phyloP scores from a whole-genome alignment of 2,113 vertebrate species.

The Girardinichthys multiradiatus region DNA sequence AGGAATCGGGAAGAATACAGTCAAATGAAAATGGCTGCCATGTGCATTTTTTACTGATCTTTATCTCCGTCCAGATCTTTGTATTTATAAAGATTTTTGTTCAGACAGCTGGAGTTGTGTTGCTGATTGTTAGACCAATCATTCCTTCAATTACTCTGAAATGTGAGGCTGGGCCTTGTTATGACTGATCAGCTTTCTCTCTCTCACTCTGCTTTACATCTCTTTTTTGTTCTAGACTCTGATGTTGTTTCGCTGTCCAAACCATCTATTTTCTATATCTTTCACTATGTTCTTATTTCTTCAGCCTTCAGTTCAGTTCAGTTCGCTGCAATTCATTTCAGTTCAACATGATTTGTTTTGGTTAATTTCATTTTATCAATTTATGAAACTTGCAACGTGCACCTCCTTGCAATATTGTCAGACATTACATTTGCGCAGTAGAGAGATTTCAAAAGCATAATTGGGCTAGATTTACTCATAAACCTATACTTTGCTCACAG shows the following conservation, averaged over 20 bases:
- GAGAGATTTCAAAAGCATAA: background rate
- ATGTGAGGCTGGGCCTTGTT: constrained; percentile 78
- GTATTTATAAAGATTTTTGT: constrained; percentile 79
- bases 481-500: background rate
- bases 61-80: constrained; percentile 50
- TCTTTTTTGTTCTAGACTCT: constrained; percentile 20
- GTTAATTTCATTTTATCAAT: background rate
- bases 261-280: constrained; percentile 33
- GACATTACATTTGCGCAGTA: background rate
- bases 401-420: background rate
- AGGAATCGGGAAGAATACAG: constrained; percentile 53
- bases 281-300: background rate
- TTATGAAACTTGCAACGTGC: no score
- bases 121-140: constrained; percentile 84
- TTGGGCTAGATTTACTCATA: background rate
- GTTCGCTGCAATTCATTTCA: background rate
- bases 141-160: constrained; percentile 86
- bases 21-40: constrained; percentile 54
- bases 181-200: constrained; percentile 78
- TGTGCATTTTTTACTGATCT: constrained; percentile 66
- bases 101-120: constrained; percentile 83
- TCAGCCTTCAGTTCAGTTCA: background rate
- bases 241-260: constrained; percentile 13
- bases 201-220: constrained; percentile 43
- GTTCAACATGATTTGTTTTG: background rate